Base-by-base conservation (phyloP, 1,140 invertebrate genomes). In the Olivierus martensii region DNA sequence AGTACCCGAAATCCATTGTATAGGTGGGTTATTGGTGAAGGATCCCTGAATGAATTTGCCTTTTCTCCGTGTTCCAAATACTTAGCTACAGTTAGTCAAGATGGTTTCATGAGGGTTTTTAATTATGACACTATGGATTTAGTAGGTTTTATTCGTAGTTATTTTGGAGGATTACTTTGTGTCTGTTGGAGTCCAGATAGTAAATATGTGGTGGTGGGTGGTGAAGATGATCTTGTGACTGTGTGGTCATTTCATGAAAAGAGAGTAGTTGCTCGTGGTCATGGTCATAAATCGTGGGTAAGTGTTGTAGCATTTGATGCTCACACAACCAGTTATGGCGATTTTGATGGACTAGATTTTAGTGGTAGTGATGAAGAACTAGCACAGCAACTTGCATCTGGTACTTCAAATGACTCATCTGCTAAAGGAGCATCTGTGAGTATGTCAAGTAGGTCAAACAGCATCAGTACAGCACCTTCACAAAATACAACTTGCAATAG, bases 121-220 rank as follows among this genome's bases (percentile, higher is more conserved):
- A 84, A 95, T 65, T 99, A 95, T 70, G 84, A 95, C 64, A 90
- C 84, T 15, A 94, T 97, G 89, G 93, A 99, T 66, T 71, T 97
- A 44, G 73, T 95, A 35, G 89, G 89, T 0, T 76, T 83, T 46
- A 88, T 84, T 55, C 78, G 91, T 60, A 94, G 90, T 62, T 98
- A 98, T 69, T 99, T 99, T 72, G 95, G 95, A 48, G 94, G 94
- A 21, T 82, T 82, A 12, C 61, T 79, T 11, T 98, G 94, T 69
- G 88, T 98, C 14, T 90, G 90, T 65, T 99, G 96, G 96, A 94
- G 91, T 15, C 92, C 92, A 0, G 94, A 98, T 72, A 84, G 89
- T 9, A 84, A 84, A 63, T 92, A 93, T 64, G 83, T 98, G 38
- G 93, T 93, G 2, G 88, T 90, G 2, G 95, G 95, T 4, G 96